These are phyloP conservation scores for Capitulum mitella DNA, from an alignment of 2,888 invertebrate species.

Conservation along the genomic window DNA sequence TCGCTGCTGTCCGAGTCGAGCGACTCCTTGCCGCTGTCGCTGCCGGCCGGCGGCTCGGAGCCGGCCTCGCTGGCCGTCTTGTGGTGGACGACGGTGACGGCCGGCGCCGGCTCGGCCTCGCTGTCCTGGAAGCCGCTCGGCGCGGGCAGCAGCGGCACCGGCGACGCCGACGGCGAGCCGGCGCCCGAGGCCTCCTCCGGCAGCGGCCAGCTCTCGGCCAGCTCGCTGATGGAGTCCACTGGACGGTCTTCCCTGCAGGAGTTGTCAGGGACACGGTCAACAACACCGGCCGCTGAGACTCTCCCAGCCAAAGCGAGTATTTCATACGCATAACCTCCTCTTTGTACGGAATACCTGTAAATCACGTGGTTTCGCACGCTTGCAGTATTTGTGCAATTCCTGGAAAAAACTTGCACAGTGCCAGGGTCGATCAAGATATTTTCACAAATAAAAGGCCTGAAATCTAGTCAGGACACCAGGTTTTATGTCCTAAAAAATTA, in stretches of 20 bases:
- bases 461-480: too few relatives aligned
- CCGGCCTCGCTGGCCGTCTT: conserved; percentile 4
- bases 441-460: too few relatives aligned
- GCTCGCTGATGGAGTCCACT: neutral
- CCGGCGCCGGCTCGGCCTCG: conserved; percentile 4
- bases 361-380: too few relatives aligned
- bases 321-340: too few relatives aligned
- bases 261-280: neutral
- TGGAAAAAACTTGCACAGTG: too few relatives aligned
- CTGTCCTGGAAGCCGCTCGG: conserved; percentile 26
- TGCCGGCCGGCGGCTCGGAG: conserved; percentile 25
- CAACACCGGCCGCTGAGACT: neutral
- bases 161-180: neutral
- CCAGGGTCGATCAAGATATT: too few relatives aligned
- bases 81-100: neutral
- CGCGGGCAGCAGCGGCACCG: conserved; percentile 24
- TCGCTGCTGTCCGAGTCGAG: conserved; percentile 23
- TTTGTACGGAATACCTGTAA: too few relatives aligned
- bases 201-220: conserved; percentile 38
- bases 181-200: conserved; percentile 7
- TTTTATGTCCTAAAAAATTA: too few relatives aligned
- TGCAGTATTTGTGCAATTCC: too few relatives aligned
- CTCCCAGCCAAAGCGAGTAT: too few relatives aligned
- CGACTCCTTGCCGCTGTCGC: conserved; percentile 28
- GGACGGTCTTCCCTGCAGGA: neutral